A percentile compares a stretch with the other conserved stretches of the same genome.
Evolutionary conservation across 2,797 vertebrate genomes (phyloP).

Genomic region (Acanthurus tractus): DNA sequence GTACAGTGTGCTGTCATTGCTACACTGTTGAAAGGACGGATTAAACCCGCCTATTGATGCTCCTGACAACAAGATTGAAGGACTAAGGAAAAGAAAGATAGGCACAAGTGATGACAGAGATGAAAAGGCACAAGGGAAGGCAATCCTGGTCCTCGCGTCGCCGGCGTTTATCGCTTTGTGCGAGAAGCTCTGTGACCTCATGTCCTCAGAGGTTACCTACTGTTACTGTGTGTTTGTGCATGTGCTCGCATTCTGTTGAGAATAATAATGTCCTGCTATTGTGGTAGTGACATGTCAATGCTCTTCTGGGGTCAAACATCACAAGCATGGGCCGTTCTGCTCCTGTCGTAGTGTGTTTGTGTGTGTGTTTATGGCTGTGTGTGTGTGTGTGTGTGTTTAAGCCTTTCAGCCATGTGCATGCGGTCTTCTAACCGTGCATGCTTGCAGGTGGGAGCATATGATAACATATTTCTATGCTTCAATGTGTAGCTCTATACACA

Average conservation of each 20-base stretch:
- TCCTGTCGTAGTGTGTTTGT: not conserved
- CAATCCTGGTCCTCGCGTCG: not conserved
- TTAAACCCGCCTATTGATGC: not conserved
- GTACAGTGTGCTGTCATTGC: not conserved
- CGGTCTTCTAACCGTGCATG: not conserved
- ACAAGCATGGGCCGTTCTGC: conserved; percentile 6
- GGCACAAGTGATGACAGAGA: conserved; percentile 3
- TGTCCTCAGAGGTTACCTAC: conserved; percentile 6
- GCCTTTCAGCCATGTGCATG: not conserved
- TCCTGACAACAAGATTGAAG: not conserved
- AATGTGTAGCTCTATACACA: not conserved
- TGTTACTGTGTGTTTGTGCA: not conserved
- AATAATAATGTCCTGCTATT: conserved; percentile 17
- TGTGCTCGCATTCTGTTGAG: conserved; percentile 20
- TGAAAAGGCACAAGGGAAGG: not conserved
- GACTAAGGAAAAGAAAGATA: not conserved
- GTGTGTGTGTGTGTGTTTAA: not conserved
- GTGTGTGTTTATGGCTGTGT: not conserved
- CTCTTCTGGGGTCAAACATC: conserved; percentile 22
- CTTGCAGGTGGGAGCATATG: not conserved
- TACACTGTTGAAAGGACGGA: not conserved
- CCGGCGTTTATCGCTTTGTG: conserved; percentile 13
- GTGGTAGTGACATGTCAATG: conserved; percentile 12
- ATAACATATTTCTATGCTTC: conserved; percentile 10
- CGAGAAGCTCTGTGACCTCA: not conserved